Conservation (phyloP, 37 sponge, comb jelly and placozoan species). For the Agelas oroides region DNA sequence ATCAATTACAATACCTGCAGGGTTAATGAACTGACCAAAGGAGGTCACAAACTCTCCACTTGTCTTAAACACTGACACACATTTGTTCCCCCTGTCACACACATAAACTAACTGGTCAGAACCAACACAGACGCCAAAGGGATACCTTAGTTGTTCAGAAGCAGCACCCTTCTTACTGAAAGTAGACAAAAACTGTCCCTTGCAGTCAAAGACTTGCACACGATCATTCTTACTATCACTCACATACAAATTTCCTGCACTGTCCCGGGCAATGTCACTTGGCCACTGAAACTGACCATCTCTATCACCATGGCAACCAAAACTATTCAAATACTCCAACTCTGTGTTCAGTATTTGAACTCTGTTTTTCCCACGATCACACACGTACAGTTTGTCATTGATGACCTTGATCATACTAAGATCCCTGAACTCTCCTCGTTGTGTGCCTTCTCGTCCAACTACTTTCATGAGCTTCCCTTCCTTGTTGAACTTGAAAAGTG, state of each 20-base stretch:
- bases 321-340: no score
- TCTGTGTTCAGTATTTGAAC: no score
- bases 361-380: neutral
- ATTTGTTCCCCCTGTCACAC: neutral
- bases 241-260: no score
- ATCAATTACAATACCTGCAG: no score
- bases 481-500: neutral
- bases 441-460: neutral
- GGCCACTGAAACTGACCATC: no score
- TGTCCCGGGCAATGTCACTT: no score
- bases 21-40: neutral
- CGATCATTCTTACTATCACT: neutral
- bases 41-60: constrained; percentile 30
- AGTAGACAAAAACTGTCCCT: no score
- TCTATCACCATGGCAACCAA: no score
- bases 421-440: neutral
- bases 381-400: constrained; percentile 34
- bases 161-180: no score
- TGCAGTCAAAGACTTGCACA: neutral
- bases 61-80: constrained; percentile 15
- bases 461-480: neutral
- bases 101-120: no score
- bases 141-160: no score
- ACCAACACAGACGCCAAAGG: no score
- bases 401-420: neutral